These are phyloP conservation scores for Drosophila albomicans DNA, from an alignment of 1,140 invertebrate genomes.

Conservation along the genomic window DNA sequence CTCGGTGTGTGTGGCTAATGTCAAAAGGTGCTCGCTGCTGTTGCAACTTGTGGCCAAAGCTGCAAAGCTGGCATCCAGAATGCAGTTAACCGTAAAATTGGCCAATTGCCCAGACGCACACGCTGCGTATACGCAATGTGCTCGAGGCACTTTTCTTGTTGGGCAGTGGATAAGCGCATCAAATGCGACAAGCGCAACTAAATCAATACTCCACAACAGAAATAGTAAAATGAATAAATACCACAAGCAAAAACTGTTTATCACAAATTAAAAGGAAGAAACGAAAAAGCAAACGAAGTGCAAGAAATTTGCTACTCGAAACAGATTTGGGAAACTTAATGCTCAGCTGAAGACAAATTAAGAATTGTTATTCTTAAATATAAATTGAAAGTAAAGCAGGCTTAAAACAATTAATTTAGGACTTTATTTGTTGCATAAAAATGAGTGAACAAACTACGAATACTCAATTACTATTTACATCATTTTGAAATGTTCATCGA, in stretches of 20 bases:
- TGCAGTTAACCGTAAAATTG: slow-evolving; percentile 32
- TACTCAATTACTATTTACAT: too few species aligned
- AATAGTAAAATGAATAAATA: not conserved
- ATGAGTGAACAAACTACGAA: too few species aligned
- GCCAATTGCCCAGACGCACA: slow-evolving; percentile 21
- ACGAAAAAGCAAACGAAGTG: too few species aligned
- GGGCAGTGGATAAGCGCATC: not conserved
- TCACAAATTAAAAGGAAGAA: not conserved
- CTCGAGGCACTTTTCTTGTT: slow-evolving; percentile 7
- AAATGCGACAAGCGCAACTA: slow-evolving; percentile 5
- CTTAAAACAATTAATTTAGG: too few species aligned
- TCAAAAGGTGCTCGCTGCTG: slow-evolving; percentile 25
- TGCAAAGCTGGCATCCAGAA: slow-evolving; percentile 24
- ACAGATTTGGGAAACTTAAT: too few species aligned
- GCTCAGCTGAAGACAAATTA: too few species aligned
- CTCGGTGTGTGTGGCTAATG: slow-evolving; percentile 21
- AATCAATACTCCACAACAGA: not conserved
- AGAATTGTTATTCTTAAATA: too few species aligned
- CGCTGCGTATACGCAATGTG: slow-evolving; percentile 50
- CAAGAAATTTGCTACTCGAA: too few species aligned
- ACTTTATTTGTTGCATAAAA: too few species aligned
- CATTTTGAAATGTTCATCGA: too few species aligned
- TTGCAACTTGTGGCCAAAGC: slow-evolving; percentile 14
- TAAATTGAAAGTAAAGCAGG: too few species aligned
- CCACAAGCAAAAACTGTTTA: not conserved